Evolutionary conservation across 2,113 vertebrate genomes (phyloP).

Genomic region (Erinaceus europaeus): DNA sequence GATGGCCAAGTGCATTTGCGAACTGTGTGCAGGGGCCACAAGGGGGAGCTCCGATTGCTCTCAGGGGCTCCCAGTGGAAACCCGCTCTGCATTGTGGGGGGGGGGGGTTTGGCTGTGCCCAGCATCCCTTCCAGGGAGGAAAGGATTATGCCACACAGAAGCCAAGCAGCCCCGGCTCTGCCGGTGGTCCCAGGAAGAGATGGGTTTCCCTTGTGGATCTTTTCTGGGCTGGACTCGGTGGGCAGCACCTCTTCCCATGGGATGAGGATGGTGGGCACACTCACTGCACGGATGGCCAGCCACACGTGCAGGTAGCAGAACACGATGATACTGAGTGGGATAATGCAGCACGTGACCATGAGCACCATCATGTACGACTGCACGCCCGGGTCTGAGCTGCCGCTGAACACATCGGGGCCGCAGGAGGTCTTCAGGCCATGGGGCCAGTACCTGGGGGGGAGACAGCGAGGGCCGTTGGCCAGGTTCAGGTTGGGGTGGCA

Average conservation of each 20-base stretch:
- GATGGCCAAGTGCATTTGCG: no score
- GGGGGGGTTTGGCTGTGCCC: background rate
- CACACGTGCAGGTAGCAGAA: slow-evolving; percentile 90
- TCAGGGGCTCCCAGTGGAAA: no score
- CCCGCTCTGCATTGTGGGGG: no score
- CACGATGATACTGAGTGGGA: slow-evolving; percentile 85
- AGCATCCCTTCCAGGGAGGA: no score
- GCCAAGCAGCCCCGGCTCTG: background rate
- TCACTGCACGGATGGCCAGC: slow-evolving; percentile 88
- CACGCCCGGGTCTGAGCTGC: slow-evolving; percentile 86
- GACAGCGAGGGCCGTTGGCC: background rate
- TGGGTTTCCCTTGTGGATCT: no score
- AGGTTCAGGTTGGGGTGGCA: no score
- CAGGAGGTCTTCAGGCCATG: slow-evolving; percentile 93
- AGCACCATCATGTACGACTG: slow-evolving; percentile 90
- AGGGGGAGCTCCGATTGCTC: no score
- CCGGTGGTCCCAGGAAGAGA: no score
- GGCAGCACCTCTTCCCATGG: background rate
- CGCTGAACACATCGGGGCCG: slow-evolving; percentile 92
- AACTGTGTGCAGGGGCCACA: no score
- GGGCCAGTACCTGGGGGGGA: slow-evolving; percentile 88
- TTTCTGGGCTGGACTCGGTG: no score
- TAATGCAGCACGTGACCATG: slow-evolving; percentile 87
- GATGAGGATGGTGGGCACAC: slow-evolving; percentile 9
- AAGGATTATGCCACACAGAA: no score